Evolutionary conservation across 2,113 vertebrate species (phyloP).

Genomic region (Brienomyrus longianalis): DNA sequence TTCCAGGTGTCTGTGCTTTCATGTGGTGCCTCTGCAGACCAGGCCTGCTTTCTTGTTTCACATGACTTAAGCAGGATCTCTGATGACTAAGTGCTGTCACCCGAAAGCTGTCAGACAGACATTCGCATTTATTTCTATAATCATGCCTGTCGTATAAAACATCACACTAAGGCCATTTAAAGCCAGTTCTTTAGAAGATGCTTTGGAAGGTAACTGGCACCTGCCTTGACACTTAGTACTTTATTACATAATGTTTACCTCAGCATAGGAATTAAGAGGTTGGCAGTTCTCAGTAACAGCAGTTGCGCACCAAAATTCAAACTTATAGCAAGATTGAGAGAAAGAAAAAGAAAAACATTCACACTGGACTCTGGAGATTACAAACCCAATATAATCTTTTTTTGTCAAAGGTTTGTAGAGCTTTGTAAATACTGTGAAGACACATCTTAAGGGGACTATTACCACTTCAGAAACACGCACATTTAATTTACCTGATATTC

Average conservation of each 20-base stretch:
- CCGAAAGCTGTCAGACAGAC: not conserved
- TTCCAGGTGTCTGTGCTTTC: slow-evolving; percentile 16
- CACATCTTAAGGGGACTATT: not conserved
- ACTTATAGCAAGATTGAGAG: not conserved
- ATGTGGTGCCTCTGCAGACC: not conserved
- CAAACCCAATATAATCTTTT: not conserved
- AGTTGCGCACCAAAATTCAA: not conserved
- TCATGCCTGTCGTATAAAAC: not conserved
- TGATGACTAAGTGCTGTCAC: not conserved
- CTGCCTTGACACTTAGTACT: not conserved
- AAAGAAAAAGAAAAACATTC: not conserved
- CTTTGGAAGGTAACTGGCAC: not conserved
- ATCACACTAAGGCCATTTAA: not conserved
- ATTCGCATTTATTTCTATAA: not conserved
- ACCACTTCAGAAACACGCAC: not conserved
- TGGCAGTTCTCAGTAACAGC: not conserved
- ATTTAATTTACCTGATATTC: not conserved
- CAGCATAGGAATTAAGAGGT: not conserved
- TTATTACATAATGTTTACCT: not conserved
- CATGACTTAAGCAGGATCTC: not conserved
- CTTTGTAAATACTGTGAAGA: not conserved
- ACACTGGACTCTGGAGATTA: not conserved
- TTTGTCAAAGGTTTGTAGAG: not conserved
- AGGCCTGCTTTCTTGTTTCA: not conserved
- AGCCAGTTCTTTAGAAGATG: not conserved